Percentiles rank a stretch among this genome's conserved stretches.
These are phyloP conservation scores for Mizuhopecten yessoensis DNA, from an alignment of 1,140 invertebrate species.

Conservation along the genomic window DNA sequence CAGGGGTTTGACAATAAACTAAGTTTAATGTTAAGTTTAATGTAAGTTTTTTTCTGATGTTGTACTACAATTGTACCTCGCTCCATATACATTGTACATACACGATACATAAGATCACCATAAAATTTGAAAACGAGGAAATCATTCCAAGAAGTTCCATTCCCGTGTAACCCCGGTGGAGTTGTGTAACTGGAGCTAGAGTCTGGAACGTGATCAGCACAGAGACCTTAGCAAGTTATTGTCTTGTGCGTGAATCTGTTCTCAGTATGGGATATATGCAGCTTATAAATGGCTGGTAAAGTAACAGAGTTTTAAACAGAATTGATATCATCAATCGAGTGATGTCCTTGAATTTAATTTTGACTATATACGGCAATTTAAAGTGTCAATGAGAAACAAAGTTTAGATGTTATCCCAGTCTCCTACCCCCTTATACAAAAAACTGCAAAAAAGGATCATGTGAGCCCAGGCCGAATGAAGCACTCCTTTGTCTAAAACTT, in stretches of 20 bases:
- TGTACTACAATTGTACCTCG: neutral
- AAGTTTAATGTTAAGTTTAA: too few relatives aligned
- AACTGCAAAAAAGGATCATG: too few relatives aligned
- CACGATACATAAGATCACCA: neutral
- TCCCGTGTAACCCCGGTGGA: neutral
- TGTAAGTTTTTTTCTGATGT: too few relatives aligned
- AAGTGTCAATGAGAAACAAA: too few relatives aligned
- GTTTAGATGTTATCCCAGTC: too few relatives aligned
- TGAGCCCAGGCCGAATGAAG: too few relatives aligned
- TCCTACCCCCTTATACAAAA: too few relatives aligned
- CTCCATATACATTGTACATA: neutral
- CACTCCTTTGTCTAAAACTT: too few relatives aligned
- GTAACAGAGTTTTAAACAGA: neutral
- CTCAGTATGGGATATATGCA: too few relatives aligned
- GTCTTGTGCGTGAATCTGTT: neutral
- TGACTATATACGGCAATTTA: too few relatives aligned
- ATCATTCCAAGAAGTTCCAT: too few relatives aligned
- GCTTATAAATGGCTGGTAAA: neutral
- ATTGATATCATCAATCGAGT: neutral
- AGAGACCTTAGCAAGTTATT: neutral
- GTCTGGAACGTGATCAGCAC: neutral
- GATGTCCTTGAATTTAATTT: neutral
- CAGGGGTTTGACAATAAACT: too few relatives aligned
- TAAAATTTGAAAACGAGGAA: neutral
- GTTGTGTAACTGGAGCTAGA: neutral